Percentiles rank a stretch among this genome's conserved stretches.
Conservation (phyloP, 37 sponge, comb jelly and placozoan species). For the Aphrocallistes beatrix region DNA sequence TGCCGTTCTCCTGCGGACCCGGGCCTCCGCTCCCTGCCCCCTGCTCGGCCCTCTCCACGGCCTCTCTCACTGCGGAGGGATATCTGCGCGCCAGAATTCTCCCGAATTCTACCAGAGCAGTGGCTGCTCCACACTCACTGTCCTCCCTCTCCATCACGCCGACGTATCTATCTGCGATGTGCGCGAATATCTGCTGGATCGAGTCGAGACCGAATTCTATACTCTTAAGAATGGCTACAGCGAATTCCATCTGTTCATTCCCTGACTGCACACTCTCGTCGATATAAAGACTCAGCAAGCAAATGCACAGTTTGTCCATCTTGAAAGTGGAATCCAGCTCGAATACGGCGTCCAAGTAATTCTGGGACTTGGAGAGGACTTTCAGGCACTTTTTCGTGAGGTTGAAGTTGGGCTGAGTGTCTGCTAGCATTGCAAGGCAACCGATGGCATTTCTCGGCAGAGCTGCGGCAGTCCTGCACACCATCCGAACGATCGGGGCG, state of each 20-base stretch:
- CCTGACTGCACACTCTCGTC: background rate
- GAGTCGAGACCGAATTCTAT: background rate
- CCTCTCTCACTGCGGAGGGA: background rate
- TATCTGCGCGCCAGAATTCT: background rate
- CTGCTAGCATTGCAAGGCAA: conserved; percentile 35
- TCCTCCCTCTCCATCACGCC: background rate
- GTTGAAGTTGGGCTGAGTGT: conserved; percentile 66
- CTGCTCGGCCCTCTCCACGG: background rate
- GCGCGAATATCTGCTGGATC: background rate
- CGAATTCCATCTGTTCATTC: background rate
- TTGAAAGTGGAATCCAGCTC: background rate
- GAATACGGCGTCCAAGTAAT: background rate
- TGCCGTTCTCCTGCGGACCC: background rate
- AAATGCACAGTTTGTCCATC: background rate
- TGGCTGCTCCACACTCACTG: background rate
- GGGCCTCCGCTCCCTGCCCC: background rate
- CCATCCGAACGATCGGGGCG: conserved; percentile 29
- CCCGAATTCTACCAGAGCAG: background rate
- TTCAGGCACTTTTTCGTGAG: conserved; percentile 65
- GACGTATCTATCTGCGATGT: background rate
- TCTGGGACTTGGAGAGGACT: conserved; percentile 1
- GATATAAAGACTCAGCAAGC: background rate
- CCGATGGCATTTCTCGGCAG: background rate
- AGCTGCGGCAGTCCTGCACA: conserved; percentile 39
- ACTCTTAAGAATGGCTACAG: background rate